Percentiles rank a stretch among this genome's conserved stretches.
These are phyloP conservation scores for Hypocryptadius cinnamomeus DNA, from an alignment of 2,113 vertebrate genomes.

Conservation along the genomic window DNA sequence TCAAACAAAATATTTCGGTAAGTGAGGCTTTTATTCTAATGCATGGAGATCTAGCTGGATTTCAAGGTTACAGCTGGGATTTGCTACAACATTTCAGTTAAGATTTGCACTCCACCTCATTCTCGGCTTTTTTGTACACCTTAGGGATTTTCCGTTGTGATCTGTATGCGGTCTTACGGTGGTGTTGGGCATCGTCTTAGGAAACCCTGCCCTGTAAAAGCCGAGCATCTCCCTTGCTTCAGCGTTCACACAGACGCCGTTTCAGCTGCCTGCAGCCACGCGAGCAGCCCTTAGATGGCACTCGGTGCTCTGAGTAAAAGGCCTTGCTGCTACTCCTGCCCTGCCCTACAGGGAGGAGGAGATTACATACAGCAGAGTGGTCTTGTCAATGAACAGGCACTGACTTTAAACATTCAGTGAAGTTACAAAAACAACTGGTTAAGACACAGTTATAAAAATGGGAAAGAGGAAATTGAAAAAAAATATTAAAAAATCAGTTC, in stretches of 20 bases:
- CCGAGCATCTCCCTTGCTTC: background rate
- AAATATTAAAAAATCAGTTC: conserved; percentile 6
- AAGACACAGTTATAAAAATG: background rate
- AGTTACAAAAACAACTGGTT: conserved; percentile 6
- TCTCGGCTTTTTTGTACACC: background rate
- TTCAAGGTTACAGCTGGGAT: background rate
- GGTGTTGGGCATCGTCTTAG: background rate
- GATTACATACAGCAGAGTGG: background rate
- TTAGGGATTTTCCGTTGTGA: background rate
- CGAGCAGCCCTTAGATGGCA: conserved; percentile 51
- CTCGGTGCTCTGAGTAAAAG: background rate
- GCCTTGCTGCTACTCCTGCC: background rate
- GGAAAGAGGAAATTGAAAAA: conserved; percentile 30
- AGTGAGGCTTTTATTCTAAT: background rate
- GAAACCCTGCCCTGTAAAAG: background rate
- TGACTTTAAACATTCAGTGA: background rate
- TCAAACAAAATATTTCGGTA: background rate
- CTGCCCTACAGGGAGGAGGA: background rate
- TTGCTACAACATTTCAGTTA: background rate
- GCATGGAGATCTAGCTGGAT: background rate
- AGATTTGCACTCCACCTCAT: background rate
- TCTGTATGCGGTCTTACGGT: background rate
- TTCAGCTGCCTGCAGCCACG: conserved; percentile 1
- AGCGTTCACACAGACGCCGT: background rate
- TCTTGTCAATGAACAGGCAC: background rate